phyloP scores from a whole-genome alignment of 2,888 invertebrate species.

The Catocala fraxini region DNA sequence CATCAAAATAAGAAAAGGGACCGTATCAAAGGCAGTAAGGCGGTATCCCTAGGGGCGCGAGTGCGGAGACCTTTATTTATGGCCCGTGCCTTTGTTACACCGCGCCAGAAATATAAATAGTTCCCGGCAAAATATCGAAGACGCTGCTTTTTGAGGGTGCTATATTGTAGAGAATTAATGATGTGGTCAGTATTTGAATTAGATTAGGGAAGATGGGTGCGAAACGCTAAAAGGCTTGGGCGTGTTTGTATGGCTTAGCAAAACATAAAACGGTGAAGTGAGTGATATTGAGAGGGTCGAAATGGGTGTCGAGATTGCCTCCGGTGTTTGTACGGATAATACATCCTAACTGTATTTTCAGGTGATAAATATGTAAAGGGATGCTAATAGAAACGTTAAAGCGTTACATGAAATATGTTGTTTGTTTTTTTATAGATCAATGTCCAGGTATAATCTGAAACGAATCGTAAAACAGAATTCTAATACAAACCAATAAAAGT shows the following conservation, averaged over 20 bases:
- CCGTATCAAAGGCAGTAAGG: slow-evolving; percentile 85
- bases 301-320: slow-evolving; percentile 55
- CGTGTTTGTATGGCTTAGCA: slow-evolving; percentile 78
- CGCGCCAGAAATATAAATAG: slow-evolving; percentile 85
- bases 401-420: slow-evolving; percentile 29
- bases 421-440: slow-evolving; percentile 14
- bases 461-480: slow-evolving; percentile 69
- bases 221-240: slow-evolving; percentile 81
- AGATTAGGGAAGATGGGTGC: slow-evolving; percentile 77
- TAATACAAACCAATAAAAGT: slow-evolving; percentile 72
- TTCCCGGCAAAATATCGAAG: slow-evolving; percentile 82
- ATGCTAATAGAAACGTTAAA: slow-evolving; percentile 31
- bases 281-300: slow-evolving; percentile 62
- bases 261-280: slow-evolving; percentile 79
- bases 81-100: slow-evolving; percentile 80
- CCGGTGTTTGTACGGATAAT: slow-evolving; percentile 49
- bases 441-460: slow-evolving; percentile 58
- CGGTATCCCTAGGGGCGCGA: slow-evolving; percentile 71
- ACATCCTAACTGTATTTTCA: slow-evolving; percentile 61
- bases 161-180: slow-evolving; percentile 86
- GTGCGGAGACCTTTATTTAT: slow-evolving; percentile 80
- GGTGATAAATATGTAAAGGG: slow-evolving; percentile 50
- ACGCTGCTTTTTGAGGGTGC: slow-evolving; percentile 80
- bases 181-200: slow-evolving; percentile 84
- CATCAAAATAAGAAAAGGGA: slow-evolving; percentile 85